phyloP scores from a whole-genome alignment of 2,113 vertebrate species.

The Petrocephalus microphthalmus region DNA sequence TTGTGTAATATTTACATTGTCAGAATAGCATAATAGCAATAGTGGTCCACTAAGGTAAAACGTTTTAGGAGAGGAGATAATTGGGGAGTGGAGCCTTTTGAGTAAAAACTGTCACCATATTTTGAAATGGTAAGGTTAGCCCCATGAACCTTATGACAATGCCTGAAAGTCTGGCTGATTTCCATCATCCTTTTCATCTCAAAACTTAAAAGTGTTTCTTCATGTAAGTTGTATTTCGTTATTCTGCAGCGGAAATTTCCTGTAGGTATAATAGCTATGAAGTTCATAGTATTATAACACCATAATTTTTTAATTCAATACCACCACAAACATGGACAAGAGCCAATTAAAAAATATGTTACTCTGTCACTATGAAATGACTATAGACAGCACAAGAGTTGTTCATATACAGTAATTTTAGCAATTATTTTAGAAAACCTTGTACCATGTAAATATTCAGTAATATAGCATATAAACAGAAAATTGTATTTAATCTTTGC shows the following conservation, averaged over 20 bases:
- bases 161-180: not conserved
- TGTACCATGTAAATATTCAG: not conserved
- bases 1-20: not conserved
- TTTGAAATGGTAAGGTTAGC: not conserved
- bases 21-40: not conserved
- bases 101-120: not conserved
- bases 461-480: not conserved
- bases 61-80: not conserved
- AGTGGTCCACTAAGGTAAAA: not conserved
- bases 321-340: not conserved
- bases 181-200: not conserved
- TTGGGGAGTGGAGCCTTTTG: not conserved
- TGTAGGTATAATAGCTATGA: not conserved
- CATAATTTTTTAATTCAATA: not conserved
- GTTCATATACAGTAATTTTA: not conserved
- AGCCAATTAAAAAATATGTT: not conserved
- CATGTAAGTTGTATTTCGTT: not conserved
- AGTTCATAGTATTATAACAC: not conserved
- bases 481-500: not conserved
- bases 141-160: not conserved
- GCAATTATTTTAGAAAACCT: not conserved
- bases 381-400: not conserved
- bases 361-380: not conserved
- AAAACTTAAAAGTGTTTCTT: not conserved
- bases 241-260: not conserved